Evolutionary conservation across 2,797 vertebrate genomes (phyloP), one percentile per base, ranked within the genome.

Genomic region (Lindbergichthys nudifrons): DNA sequence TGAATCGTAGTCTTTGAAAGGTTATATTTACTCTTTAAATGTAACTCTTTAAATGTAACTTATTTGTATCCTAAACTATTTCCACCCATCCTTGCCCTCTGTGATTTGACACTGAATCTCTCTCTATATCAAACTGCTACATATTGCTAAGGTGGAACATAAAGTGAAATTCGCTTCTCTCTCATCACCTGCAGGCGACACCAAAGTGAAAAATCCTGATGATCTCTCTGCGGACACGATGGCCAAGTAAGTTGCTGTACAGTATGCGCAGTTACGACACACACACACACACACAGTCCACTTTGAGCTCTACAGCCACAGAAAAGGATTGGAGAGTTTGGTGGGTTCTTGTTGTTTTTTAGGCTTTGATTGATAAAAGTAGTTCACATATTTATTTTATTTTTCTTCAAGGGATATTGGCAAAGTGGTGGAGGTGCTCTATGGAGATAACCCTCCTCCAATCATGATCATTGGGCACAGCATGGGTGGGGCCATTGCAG

Each of bases 391-490:
- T 23, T 39, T 2, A n/a, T 19, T 2, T 60, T 59, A 51, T 32
- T 63, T 62, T 62, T 7, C 59, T 76, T 42, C 42, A 43, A 99
- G 98, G 77, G 98, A 99, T 19, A 88, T 99, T 56, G 97, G 97
- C 6, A 98, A 96, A 81, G 97, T 99, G 75, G 94, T 99, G 43
- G 97, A 99, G 88, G 95, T 87, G 1, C 96, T 99, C 26, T 99
- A 98, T 1, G 97, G 97, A 51, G 97, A 98, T 75, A 95, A 96
- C 56, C 96, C 96, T 1, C 97, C 98, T 68, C 97, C 97, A 0
- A 97, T 99, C 87, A 96, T 99, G 96, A 91, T 99, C 15, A 98
- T 99, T 5, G 98, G 98, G 65, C 98, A 99, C 93, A 99, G 98
- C 92, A 99, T 99, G 98, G 98, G 98, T 0, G 98, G 98, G 0